Percentiles rank a stretch among this genome's conserved stretches.
Evolutionary conservation across 92 coral and sea anemone genomes (phyloP).

Genomic region (Siderastrea siderea): DNA sequence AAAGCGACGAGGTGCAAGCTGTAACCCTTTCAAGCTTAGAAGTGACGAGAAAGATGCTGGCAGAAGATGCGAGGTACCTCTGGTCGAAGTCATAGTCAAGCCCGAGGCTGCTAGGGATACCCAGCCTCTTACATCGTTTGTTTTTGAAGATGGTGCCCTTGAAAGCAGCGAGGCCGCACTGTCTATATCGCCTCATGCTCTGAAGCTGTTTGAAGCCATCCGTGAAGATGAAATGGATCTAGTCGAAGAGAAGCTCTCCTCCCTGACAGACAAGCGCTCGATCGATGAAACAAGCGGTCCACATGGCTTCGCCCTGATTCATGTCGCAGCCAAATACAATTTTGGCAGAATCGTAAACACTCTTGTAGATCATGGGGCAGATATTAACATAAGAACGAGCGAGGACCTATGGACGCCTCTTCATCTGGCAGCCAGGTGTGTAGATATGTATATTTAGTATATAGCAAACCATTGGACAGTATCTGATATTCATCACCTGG

Average conservation of each 20-base stretch:
- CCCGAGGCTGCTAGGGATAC: neutral
- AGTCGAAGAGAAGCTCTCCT: slow-evolving; percentile 44
- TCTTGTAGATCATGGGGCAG: slow-evolving; percentile 61
- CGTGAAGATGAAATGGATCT: slow-evolving; percentile 63
- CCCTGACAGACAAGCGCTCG: slow-evolving; percentile 20
- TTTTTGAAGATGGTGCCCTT: neutral
- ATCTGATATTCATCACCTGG: too few species aligned
- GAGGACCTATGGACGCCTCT: slow-evolving; percentile 62
- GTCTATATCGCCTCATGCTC: slow-evolving; percentile 4
- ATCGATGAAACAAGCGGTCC: slow-evolving; percentile 34
- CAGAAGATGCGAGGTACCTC: neutral
- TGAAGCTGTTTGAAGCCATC: slow-evolving; percentile 58
- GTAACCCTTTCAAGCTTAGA: neutral
- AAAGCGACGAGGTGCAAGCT: neutral
- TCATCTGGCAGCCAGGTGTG: slow-evolving; percentile 69
- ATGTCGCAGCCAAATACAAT: slow-evolving; percentile 72
- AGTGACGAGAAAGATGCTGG: neutral
- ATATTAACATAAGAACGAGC: slow-evolving; percentile 48
- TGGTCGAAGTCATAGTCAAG: neutral
- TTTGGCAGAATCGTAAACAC: slow-evolving; percentile 37
- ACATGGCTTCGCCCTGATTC: slow-evolving; percentile 57
- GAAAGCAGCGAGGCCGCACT: slow-evolving; percentile 24
- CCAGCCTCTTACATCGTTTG: slow-evolving; percentile 2
- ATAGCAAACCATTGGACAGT: neutral
- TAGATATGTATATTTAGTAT: neutral